Evolutionary conservation across 2,888 invertebrate species (phyloP).

Genomic region (Hyles lineata): DNA sequence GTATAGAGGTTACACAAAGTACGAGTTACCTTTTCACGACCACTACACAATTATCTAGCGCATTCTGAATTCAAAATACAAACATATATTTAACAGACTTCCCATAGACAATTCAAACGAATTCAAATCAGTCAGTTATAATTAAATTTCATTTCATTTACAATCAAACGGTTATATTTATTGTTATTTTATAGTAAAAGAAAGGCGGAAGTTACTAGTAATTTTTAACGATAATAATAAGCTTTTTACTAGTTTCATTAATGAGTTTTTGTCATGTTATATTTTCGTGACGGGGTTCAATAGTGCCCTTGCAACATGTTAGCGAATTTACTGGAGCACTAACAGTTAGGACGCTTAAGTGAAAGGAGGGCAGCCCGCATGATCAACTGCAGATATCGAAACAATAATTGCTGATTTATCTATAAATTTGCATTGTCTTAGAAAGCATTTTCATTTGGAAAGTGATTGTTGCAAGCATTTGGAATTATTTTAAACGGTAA

Average conservation of each 20-base stretch:
- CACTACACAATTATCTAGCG: conserved; percentile 2
- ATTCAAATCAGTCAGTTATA: background rate
- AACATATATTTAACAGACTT: background rate
- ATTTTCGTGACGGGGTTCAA: conserved; percentile 59
- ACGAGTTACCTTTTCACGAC: conserved; percentile 20
- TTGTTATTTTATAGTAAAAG: conserved; percentile 3
- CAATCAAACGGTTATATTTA: background rate
- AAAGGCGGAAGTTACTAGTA: background rate
- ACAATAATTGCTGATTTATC: conserved; percentile 20
- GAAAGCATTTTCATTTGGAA: conserved; percentile 19
- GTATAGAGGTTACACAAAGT: conserved; percentile 13
- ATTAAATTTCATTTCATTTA: background rate
- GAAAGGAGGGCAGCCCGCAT: conserved; percentile 59
- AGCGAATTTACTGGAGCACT: conserved; percentile 55
- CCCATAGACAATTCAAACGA: background rate
- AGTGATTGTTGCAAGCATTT: background rate
- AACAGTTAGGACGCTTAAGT: conserved; percentile 53
- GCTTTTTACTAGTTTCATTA: conserved; percentile 25
- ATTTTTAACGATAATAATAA: background rate
- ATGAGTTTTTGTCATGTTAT: conserved; percentile 45
- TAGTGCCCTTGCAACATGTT: conserved; percentile 66
- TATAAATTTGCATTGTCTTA: background rate
- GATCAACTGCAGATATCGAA: conserved; percentile 19
- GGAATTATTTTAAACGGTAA: background rate
- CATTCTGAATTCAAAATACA: background rate